Evolutionary conservation across 2,113 vertebrate genomes (phyloP).

Genomic region (Oncorhynchus kisutch): DNA sequence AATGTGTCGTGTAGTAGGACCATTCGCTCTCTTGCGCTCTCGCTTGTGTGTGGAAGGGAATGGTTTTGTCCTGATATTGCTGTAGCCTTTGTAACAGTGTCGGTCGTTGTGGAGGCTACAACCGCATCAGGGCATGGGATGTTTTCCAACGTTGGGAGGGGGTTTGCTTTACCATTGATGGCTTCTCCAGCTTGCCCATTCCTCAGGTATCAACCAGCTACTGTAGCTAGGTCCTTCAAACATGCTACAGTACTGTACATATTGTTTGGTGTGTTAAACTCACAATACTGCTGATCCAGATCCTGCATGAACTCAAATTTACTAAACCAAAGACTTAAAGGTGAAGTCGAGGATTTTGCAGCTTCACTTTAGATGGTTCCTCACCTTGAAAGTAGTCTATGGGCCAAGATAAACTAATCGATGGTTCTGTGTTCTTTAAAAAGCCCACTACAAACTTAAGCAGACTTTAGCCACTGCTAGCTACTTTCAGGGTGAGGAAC

Average conservation of each 20-base stretch:
- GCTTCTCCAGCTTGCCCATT: slow-evolving; percentile 19
- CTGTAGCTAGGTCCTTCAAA: neutral
- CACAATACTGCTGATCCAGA: slow-evolving; percentile 6
- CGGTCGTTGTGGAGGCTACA: too few species aligned
- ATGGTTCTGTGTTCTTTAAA: too few species aligned
- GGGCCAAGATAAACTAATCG: neutral
- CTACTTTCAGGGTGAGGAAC: too few species aligned
- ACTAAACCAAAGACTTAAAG: slow-evolving; percentile 3
- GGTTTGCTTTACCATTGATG: slow-evolving; percentile 13
- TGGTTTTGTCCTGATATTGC: neutral
- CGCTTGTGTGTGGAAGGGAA: neutral
- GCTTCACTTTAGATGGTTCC: too few species aligned
- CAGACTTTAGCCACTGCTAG: too few species aligned
- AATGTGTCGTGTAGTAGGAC: neutral
- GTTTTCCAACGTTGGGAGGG: neutral
- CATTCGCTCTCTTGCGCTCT: neutral
- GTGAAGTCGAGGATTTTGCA: neutral
- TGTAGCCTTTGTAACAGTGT: too few species aligned
- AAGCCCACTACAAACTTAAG: too few species aligned
- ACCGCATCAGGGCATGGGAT: neutral
- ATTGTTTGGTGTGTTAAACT: slow-evolving; percentile 8
- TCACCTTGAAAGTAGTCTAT: neutral
- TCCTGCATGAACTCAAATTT: slow-evolving; percentile 16
- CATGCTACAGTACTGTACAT: neutral
- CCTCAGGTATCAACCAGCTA: slow-evolving; percentile 3